Evolutionary conservation across 2,113 vertebrate genomes (phyloP).

Genomic region (Hemiprocne comata): DNA sequence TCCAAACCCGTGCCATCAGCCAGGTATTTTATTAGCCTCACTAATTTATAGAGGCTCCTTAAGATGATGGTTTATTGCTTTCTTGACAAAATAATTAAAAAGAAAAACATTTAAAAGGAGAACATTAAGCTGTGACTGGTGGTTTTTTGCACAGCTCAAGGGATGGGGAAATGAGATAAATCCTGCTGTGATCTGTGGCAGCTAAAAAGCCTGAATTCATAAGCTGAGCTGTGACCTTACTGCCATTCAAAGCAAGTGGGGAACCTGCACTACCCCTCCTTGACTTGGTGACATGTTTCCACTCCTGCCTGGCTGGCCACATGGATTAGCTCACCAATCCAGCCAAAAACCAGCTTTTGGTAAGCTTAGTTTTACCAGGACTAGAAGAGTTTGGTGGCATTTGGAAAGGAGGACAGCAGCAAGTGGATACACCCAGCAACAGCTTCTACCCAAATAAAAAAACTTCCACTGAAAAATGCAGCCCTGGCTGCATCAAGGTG

Average conservation of each 20-base stretch:
- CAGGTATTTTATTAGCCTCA: slow-evolving; percentile 33
- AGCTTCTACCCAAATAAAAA: not conserved
- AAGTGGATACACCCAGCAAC: not conserved
- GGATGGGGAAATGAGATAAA: not conserved
- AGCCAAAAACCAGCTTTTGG: not conserved
- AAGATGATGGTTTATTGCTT: slow-evolving; percentile 8
- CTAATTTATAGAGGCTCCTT: not conserved
- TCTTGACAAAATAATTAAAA: slow-evolving; percentile 37
- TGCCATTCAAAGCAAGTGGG: not conserved
- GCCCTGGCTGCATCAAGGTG: not conserved
- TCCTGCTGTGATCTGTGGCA: not conserved
- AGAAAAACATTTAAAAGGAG: slow-evolving; percentile 50
- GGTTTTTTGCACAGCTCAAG: not conserved
- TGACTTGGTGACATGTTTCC: not conserved
- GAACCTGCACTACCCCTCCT: not conserved
- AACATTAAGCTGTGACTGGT: not conserved
- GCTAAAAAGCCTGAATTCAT: not conserved
- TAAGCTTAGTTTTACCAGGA: not conserved
- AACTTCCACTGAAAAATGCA: not conserved
- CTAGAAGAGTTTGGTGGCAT: rapidly evolving
- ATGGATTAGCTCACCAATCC: not conserved
- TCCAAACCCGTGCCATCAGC: not conserved
- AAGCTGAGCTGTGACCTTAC: not conserved
- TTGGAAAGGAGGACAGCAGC: not conserved
- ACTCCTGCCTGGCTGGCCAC: not conserved